Base-by-base conservation (phyloP, 2,113 vertebrate genomes). In the Arizona elegans region DNA sequence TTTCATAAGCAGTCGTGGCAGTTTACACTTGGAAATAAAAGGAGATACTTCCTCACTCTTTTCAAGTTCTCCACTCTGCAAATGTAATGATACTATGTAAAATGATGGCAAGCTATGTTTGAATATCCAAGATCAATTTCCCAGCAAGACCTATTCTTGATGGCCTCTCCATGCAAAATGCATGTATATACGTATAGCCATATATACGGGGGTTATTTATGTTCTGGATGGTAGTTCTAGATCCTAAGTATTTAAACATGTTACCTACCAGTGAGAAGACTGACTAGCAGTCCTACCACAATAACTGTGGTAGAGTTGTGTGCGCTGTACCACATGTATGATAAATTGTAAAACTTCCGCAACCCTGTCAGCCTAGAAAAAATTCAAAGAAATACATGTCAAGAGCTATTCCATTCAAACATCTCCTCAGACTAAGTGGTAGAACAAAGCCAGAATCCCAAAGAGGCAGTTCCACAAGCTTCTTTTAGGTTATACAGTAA, bases 241-340 rank as follows among this genome's bases (percentile, higher is more conserved):
- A 81, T 81, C 75, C 33, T 81, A 38, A 10, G 17, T 81, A 43
- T 81, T 81, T 81, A 81, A 81, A 43, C 33, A 81, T 3, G 17
- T 33, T 54, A 92, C 97, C 91, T 92, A 99, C 99, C 99, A 0
- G 99, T 99, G 59, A 99, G 96, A 29, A 99, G 93, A 95, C 99
- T 99, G 98, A 99, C 98, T 38, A 98, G 58, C 59, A 99, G 97
- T 54, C 99, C 99, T 92, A 99, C 98, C 85, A 99, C 92, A 56
- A 99, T 98, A 95, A 99, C 99, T 0, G 98, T 99, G 94, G 98
- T 96, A 7, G 99, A 99, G 96, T 99, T 99, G 97, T 99, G 98
- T 90, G 98, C 99, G 0, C 99, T 99, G 97, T 99, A 99, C 99
- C 99, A 99, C 97, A 99, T 97, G 95, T 99, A 99, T 3, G 99